Base-by-base conservation (phyloP, 2,888 invertebrate genomes). In the Emmelina monodactyla region DNA sequence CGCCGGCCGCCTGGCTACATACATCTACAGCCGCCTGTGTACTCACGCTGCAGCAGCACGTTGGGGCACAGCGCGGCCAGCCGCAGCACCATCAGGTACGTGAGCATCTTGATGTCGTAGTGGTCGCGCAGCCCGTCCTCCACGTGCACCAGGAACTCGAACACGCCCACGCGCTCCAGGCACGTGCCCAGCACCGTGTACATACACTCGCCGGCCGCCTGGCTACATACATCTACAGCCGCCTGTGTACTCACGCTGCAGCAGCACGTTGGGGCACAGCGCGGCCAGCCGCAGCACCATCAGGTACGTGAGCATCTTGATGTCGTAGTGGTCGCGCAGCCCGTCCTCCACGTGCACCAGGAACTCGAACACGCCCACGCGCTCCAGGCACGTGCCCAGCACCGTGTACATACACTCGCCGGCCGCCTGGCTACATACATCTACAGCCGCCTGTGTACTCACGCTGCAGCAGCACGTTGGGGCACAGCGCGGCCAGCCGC, bases 341-440 rank as follows among this genome's bases (percentile, higher is more conserved):
- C 99, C 99, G 53, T 92, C 92, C 75, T 98, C 97, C 37, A 99
- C 94, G 67, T 98, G 95, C 49, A 94, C 91, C 55, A 99, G 82
- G 75, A 99, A 99, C 75, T 96, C 94, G 75, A 94, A 95, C 50
- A 99, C 92, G 69, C 99, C 97, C 30, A 99, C 85, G 38, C 96
- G 85, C 67, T 98, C 98, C 37, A 98, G 83, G 60, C 98, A 98
- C 14, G 93, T 90, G 61, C 98, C 98, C 37, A 99, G 79, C 37
- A 99, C 78, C 1, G 99, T 99, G 82, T 99, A 99, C 98, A 99
- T 99, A 82, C 99, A 99, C 70, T 98, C 29, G 71, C 97, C 98
- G 1, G 97, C 97, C 11, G 97, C 97, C 81, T 99, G 99, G 62
- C 99, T n/a, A n/a, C n/a, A n/a, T n/a, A n/a, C n/a, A n/a, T n/a